Evolutionary conservation across 2,888 invertebrate species (phyloP), one percentile per base, ranked within the genome.

Genomic region (Brachypalpus laphriformis): DNA sequence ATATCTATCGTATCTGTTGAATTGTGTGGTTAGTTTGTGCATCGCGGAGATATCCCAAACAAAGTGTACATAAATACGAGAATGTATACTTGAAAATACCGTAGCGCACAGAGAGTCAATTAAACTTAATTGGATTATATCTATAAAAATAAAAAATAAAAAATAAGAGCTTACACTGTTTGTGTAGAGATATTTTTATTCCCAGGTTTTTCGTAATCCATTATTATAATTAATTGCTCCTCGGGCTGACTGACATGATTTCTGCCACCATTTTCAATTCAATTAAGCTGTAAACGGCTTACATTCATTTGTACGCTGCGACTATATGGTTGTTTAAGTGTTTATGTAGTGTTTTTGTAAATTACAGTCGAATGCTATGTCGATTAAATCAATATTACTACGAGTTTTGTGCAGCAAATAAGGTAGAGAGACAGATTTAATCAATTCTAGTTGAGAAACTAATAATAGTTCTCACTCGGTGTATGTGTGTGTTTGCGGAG

Each of bases 91-190:
- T 71, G 71, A 82, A 82, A 82, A 76, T 51, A 61, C 40, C 49
- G 37, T 78, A 80, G 61, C 86, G 76, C 42, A 77, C 76, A 59
- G 37, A 68, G 80, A 87, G 76, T 87, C 82, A 86, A 87, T 87
- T 87, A 87, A 87, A 75, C 74, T 86, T 86, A 87, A 87, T 87
- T 87, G 86, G 81, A 87, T 87, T 87, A 85, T 71, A 71, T 42
- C 66, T 28, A 54, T 37, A 11, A 61, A 54, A 74, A 51, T 45
- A 68, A 61, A 37, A 22, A 9, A 45, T 61, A 37, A 25, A 72
- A 47, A 63, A 14, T n/a, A 51, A 40, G 9, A 34, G 31, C 22
- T 56, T 59, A 65, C 31, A 71, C 7, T 25, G 31, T 34, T 63
- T 65, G 54, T 34, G 34, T 70, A 20, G 25, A 31, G 25, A 31